phyloP scores from a whole-genome alignment of 2,888 invertebrate genomes.

The Nudaria mundana region DNA sequence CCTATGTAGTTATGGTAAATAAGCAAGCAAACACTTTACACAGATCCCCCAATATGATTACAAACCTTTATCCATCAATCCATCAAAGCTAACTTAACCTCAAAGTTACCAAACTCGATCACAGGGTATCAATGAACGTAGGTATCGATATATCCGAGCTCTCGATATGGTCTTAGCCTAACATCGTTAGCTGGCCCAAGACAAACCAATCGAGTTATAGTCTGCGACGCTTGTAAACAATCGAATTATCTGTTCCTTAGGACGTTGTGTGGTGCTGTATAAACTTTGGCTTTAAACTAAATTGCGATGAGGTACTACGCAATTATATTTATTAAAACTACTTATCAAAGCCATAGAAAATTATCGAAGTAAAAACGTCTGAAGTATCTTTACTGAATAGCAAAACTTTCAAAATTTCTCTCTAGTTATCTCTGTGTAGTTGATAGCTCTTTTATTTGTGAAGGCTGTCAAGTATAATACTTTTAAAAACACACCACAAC shows the following conservation, averaged over 20 bases:
- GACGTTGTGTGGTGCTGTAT: constrained; percentile 9
- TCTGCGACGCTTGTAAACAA: constrained; percentile 30
- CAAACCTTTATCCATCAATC: constrained; percentile 14
- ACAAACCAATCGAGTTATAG: constrained; percentile 29
- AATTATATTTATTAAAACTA: too few relatives aligned
- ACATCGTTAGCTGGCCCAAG: constrained; percentile 20
- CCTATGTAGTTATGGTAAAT: too few relatives aligned
- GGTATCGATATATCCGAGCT: constrained; percentile 17
- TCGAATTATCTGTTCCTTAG: constrained; percentile 21
- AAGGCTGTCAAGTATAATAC: too few relatives aligned
- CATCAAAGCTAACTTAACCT: constrained; percentile 25
- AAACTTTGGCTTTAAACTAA: constrained; percentile 6
- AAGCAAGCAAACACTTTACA: neutral
- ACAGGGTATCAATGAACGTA: constrained; percentile 18
- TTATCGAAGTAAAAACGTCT: too few relatives aligned
- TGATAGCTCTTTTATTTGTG: too few relatives aligned
- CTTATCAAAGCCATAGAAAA: too few relatives aligned
- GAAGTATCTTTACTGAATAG: too few relatives aligned
- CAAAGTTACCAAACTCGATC: constrained; percentile 28
- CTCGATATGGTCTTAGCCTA: constrained; percentile 27
- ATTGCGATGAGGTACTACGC: neutral
- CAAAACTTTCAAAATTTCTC: too few relatives aligned
- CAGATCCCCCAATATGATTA: constrained; percentile 1
- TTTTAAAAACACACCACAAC: too few relatives aligned
- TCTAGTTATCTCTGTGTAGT: too few relatives aligned